A percentile compares a stretch with the other conserved stretches of the same genome.
Evolutionary conservation across 2,888 invertebrate species (phyloP).

Genomic region (Caenorhabditis afra): DNA sequence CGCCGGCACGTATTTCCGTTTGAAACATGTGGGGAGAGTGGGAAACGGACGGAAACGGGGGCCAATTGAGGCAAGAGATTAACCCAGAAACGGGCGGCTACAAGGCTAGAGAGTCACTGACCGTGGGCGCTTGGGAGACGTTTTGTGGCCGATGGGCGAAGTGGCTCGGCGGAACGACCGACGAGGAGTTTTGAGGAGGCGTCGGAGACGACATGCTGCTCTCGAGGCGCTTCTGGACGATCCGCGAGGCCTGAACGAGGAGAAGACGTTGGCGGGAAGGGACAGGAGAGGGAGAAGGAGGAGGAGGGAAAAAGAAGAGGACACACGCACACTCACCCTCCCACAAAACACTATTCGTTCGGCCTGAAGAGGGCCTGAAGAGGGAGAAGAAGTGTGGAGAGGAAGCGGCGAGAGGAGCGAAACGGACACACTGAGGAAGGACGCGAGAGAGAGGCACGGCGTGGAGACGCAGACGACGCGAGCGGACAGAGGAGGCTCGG

Average conservation of each 20-base stretch:
- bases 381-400: conserved; percentile 6
- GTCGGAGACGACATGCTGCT: background rate
- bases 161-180: conserved; percentile 33
- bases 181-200: conserved; percentile 19
- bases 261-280: background rate
- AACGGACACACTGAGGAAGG: conserved; percentile 26
- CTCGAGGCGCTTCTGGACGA: conserved; percentile 13
- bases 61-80: conserved; percentile 31
- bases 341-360: conserved; percentile 2
- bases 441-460: conserved; percentile 7
- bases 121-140: conserved; percentile 36
- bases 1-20: background rate
- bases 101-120: conserved; percentile 37
- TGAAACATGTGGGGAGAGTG: no score
- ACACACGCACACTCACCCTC: no score
- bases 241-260: conserved; percentile 25
- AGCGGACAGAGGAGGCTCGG: conserved; percentile 7
- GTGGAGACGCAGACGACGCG: conserved; percentile 18
- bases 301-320: background rate
- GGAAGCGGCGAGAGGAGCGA: conserved; percentile 5
- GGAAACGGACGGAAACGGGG: background rate
- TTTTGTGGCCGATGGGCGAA: conserved; percentile 42
- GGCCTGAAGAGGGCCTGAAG: conserved; percentile 17
- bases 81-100: conserved; percentile 42
- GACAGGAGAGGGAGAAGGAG: background rate